phyloP scores from a whole-genome alignment of 2,797 vertebrate species.

The Notoglanidium macrostoma region DNA sequence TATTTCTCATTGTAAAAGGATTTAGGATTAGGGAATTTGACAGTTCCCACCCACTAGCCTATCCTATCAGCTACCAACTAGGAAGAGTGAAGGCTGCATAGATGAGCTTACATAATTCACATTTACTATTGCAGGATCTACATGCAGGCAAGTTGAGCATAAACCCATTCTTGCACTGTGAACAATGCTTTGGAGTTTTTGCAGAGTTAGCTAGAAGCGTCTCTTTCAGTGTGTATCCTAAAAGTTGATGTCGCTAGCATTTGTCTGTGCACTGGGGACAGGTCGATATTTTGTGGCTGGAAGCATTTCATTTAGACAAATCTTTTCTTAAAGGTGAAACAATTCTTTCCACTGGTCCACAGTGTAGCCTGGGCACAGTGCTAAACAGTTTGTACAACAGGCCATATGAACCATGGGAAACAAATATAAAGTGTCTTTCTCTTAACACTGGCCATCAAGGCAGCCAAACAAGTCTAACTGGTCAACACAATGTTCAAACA shows the following conservation, averaged over 20 bases:
- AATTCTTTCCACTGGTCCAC: neutral
- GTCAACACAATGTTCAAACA: neutral
- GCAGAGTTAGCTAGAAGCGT: neutral
- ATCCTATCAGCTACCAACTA: neutral
- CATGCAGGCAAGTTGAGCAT: neutral
- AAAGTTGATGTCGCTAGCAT: conserved; percentile 17
- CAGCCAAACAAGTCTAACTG: neutral
- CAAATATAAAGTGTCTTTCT: neutral
- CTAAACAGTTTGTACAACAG: neutral
- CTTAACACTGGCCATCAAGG: neutral
- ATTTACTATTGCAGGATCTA: neutral
- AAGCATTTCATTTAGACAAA: neutral
- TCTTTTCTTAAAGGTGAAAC: neutral
- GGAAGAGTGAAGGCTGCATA: neutral
- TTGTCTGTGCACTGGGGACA: conserved; percentile 17
- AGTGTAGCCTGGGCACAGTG: neutral
- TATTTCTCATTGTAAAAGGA: neutral
- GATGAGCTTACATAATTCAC: neutral
- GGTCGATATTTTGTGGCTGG: neutral
- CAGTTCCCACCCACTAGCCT: neutral
- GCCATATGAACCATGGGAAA: neutral
- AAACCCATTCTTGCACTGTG: conserved; percentile 10
- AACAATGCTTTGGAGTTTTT: conserved; percentile 10
- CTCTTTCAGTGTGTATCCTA: neutral
- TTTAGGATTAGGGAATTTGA: neutral